Conservation (phyloP, 2,113 vertebrate species). For the Pluvialis apricaria region DNA sequence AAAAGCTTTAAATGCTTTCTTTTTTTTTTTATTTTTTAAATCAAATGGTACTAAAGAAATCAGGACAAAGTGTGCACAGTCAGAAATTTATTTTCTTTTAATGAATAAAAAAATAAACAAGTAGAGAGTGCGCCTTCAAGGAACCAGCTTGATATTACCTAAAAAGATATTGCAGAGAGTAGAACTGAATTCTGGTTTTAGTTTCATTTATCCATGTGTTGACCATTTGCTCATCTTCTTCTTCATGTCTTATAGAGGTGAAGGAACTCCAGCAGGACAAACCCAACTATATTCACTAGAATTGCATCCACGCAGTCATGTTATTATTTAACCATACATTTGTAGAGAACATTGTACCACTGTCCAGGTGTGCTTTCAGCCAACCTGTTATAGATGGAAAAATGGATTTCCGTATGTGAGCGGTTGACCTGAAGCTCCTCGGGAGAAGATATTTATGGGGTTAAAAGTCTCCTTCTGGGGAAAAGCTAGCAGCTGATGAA, state of each 20-base stretch:
- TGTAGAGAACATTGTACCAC: not conserved
- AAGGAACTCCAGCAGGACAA: not conserved
- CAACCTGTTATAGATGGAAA: not conserved
- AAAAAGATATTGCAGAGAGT: not conserved
- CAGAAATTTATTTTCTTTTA: not conserved
- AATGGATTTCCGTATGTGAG: not conserved
- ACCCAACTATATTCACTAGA: not conserved
- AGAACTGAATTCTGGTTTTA: not conserved
- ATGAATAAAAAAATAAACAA: not conserved
- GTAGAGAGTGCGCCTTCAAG: not conserved
- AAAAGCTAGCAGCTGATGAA: slow-evolving; percentile 21
- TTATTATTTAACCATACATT: not conserved
- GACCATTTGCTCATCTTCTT: not conserved
- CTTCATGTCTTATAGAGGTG: not conserved
- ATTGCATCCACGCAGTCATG: not conserved
- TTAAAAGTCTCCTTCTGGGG: not conserved
- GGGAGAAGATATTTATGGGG: not conserved
- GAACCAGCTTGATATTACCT: not conserved
- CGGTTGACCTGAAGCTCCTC: not conserved
- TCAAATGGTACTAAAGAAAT: not conserved
- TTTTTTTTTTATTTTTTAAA: not conserved
- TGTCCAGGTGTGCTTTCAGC: not conserved
- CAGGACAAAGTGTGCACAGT: not conserved
- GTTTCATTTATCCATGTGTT: not conserved
- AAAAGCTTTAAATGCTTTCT: not conserved